Evolutionary conservation across 2,888 invertebrate genomes (phyloP).

Genomic region (Fissipunctia ypsillon): DNA sequence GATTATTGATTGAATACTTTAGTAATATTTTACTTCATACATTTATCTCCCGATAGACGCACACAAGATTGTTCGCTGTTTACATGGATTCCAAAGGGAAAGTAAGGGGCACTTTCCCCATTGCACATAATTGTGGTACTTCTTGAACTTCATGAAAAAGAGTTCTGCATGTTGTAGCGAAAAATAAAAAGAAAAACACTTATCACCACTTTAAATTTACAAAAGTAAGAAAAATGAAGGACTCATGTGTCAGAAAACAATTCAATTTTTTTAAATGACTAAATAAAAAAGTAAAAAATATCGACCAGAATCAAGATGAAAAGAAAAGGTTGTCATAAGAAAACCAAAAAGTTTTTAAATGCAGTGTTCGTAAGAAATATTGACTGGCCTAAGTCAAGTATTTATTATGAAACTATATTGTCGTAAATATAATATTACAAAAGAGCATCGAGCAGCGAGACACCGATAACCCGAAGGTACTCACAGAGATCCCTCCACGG

Average conservation of each 20-base stretch:
- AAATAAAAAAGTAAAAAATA: too few relatives aligned
- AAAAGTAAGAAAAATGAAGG: too few relatives aligned
- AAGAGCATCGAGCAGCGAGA: slow-evolving; percentile 37
- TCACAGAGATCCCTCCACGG: slow-evolving; percentile 56
- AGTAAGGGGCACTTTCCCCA: background rate
- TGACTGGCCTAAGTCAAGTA: background rate
- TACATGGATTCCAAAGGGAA: background rate
- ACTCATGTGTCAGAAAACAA: too few relatives aligned
- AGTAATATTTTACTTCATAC: too few relatives aligned
- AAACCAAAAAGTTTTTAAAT: too few relatives aligned
- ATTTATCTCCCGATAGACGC: background rate
- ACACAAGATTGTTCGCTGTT: background rate
- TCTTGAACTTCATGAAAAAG: background rate
- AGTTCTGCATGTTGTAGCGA: too few relatives aligned
- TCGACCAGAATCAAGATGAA: too few relatives aligned
- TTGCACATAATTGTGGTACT: too few relatives aligned
- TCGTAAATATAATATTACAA: slow-evolving; percentile 50
- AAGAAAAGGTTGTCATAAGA: too few relatives aligned
- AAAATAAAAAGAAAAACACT: too few relatives aligned
- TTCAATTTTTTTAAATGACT: too few relatives aligned
- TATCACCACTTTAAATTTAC: too few relatives aligned
- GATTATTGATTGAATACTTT: background rate
- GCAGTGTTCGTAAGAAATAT: background rate
- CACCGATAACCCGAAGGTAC: slow-evolving; percentile 40
- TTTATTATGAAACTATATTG: background rate